phyloP scores from a whole-genome alignment of 1,140 invertebrate genomes.

The Forficula auricularia region DNA sequence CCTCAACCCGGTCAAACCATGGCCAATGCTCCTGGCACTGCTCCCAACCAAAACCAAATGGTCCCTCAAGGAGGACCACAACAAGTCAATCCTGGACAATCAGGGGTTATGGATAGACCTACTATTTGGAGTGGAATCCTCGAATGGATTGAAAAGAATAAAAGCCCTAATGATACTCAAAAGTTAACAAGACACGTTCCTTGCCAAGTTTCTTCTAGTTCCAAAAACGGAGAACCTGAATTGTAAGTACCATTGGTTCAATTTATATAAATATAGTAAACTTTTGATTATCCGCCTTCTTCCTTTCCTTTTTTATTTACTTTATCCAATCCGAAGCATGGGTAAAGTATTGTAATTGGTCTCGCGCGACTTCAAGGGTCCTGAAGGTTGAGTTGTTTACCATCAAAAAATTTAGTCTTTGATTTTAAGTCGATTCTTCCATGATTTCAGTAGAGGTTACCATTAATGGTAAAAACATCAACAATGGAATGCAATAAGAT shows the following conservation, averaged over 20 bases:
- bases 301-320: too few species aligned
- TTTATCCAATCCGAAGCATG: too few species aligned
- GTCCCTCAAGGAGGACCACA: not conserved
- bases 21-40: not conserved
- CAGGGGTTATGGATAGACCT: constrained; percentile 33
- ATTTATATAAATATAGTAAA: not conserved
- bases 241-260: constrained; percentile 38
- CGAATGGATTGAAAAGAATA: constrained; percentile 81
- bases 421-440: too few species aligned
- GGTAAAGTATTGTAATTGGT: too few species aligned
- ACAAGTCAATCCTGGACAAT: not conserved
- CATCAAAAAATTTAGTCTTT: too few species aligned
- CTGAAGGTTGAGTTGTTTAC: too few species aligned
- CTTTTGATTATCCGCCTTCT: constrained; percentile 7
- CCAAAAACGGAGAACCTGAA: constrained; percentile 68
- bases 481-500: too few species aligned
- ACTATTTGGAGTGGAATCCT: constrained; percentile 73
- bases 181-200: constrained; percentile 68
- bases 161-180: constrained; percentile 44
- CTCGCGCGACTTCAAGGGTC: too few species aligned
- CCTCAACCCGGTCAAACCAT: not conserved
- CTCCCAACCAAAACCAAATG: not conserved
- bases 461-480: too few species aligned
- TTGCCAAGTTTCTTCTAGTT: constrained; percentile 61
- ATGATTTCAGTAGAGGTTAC: too few species aligned